phyloP scores from a whole-genome alignment of 2,113 vertebrate species.

The Gasterosteus aculeatus region DNA sequence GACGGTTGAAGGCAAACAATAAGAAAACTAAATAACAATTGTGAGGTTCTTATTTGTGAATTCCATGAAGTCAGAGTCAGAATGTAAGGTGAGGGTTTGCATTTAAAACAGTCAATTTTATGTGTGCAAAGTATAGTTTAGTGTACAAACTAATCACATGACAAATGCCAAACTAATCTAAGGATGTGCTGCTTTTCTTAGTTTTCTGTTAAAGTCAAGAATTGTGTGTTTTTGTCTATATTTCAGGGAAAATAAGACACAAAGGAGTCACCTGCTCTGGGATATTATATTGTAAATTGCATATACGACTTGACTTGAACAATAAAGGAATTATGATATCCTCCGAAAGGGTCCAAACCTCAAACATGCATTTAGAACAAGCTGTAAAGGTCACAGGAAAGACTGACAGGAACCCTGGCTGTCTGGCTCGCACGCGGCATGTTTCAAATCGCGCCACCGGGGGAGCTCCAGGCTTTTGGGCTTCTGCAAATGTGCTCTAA shows the following conservation, averaged over 20 bases:
- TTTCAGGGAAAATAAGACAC: not conserved
- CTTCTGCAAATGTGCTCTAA: slow-evolving; percentile 44
- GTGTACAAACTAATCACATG: not conserved
- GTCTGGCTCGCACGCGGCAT: not conserved
- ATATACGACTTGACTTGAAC: not conserved
- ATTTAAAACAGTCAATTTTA: not conserved
- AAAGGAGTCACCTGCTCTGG: not conserved
- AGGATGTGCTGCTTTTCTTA: not conserved
- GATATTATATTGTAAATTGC: not conserved
- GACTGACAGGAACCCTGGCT: not conserved
- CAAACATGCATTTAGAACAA: not conserved
- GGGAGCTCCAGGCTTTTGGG: slow-evolving; percentile 24
- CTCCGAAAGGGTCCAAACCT: not conserved
- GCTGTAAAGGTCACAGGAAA: not conserved
- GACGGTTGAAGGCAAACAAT: not conserved
- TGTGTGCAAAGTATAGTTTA: not conserved
- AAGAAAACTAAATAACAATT: not conserved
- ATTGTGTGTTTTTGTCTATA: not conserved
- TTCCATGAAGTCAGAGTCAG: not conserved
- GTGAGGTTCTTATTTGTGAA: not conserved
- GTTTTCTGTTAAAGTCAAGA: no score
- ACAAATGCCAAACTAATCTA: not conserved
- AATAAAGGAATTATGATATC: not conserved
- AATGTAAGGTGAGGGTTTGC: not conserved
- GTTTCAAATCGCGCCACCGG: slow-evolving; percentile 14